Base-by-base conservation (phyloP, 2,888 invertebrate genomes). In the Perizoma flavofasciatum region DNA sequence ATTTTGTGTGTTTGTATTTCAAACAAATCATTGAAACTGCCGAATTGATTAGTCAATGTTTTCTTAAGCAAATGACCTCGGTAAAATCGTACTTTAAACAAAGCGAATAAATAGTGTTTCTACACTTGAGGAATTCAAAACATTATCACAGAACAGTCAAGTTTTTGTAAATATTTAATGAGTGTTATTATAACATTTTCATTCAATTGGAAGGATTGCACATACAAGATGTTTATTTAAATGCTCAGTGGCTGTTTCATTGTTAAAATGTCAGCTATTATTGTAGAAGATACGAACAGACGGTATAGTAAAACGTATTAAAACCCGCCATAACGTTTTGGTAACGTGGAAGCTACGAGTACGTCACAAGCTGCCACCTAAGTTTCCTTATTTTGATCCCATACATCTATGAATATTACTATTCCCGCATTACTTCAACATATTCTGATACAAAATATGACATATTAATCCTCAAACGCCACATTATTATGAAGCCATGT, bases 401-500 rank as follows among this genome's bases (percentile, higher is more conserved):
- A 51, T 49, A 35, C 22, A 63, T 44, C 40, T 10, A 55, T 44
- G 46, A 35, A 37, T 40, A 43, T 80, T 69, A 81, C 82, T 1
- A 84, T 82, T 78, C 79, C 82, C 79, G 77, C 75, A 79, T 75
- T 77, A 80, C 73, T 70, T 67, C 70, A 75, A 70, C 78, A 80
- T 79, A 73, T 69, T 72, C 69, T 74, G 72, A 78, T 66, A 77
- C 75, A 68, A 75, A 74, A 75, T 66, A 72, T 81, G 80, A 82
- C 81, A 83, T 83, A 84, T 85, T 83, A 81, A 61, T 82, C 81
- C 82, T 80, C 81, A 80, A 88, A 81, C 85, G 84, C 84, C 82
- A 85, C 83, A 86, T 86, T 84, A 88, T 83, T 84, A 85, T 75
- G 80, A 81, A 83, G 86, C 89, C 90, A 91, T 91, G 90, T 91